These are phyloP conservation scores for Propithecus coquereli DNA, from an alignment of 2,113 vertebrate species.

Conservation along the genomic window DNA sequence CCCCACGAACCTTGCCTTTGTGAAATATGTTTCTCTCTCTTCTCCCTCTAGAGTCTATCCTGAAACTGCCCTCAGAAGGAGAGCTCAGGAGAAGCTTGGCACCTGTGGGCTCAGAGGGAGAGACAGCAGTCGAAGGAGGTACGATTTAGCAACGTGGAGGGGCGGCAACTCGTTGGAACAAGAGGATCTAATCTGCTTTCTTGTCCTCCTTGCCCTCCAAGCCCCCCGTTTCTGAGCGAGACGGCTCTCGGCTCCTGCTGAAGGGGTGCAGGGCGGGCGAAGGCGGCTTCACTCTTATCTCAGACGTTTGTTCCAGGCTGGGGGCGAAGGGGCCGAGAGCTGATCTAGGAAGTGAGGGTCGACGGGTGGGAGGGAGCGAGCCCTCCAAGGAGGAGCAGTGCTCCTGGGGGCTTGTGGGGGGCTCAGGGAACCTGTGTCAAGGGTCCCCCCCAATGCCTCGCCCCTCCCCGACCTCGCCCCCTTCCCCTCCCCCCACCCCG, in stretches of 20 bases:
- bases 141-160: neutral
- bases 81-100: neutral
- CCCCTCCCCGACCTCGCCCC: rapidly evolving
- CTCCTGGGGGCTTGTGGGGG: rapidly evolving
- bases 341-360: neutral
- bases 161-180: rapidly evolving
- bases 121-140: constrained; percentile 28
- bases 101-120: neutral
- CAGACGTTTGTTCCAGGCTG: neutral
- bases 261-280: no score
- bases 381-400: neutral
- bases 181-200: neutral
- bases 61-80: neutral
- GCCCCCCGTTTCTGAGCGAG: neutral
- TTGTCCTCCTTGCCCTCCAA: neutral
- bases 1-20: neutral
- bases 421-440: no score
- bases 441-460: no score
- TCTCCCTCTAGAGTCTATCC: neutral
- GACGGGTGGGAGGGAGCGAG: neutral
- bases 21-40: neutral
- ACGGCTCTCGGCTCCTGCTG: rapidly evolving
- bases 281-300: neutral
- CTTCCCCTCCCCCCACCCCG: no score
- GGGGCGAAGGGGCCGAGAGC: neutral